A percentile compares a stretch with the other conserved stretches of the same genome.
Evolutionary conservation across 2,113 vertebrate species (phyloP).

Genomic region (Bos javanicus): DNA sequence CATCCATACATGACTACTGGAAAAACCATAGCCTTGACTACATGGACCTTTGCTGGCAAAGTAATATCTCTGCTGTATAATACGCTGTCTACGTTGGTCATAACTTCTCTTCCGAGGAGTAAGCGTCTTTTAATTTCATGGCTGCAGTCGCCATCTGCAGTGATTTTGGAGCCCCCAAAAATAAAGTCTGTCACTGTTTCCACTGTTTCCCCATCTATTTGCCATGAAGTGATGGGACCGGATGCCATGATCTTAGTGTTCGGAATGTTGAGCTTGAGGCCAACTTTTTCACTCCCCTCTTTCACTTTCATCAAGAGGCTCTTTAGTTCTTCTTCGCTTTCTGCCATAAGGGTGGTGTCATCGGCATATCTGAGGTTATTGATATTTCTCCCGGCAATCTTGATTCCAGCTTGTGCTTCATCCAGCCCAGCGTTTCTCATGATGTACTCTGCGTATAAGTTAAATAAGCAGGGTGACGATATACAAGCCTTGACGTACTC

Average conservation of each 20-base stretch:
- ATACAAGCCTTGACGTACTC: background rate
- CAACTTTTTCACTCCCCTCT: background rate
- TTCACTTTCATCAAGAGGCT: background rate
- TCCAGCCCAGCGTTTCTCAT: background rate
- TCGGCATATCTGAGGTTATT: background rate
- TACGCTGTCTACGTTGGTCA: background rate
- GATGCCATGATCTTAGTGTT: background rate
- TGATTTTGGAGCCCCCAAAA: background rate
- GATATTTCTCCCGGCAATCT: background rate
- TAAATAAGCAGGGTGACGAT: background rate
- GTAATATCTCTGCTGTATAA: background rate
- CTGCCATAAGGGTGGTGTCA: background rate
- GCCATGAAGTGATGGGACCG: background rate
- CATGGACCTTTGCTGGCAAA: background rate
- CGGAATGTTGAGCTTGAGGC: background rate
- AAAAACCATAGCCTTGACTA: background rate
- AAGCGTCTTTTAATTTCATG: background rate
- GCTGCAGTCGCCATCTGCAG: background rate
- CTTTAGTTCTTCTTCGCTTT: background rate
- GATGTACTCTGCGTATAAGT: background rate
- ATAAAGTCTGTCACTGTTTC: background rate
- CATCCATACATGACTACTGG: background rate
- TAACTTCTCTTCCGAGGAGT: background rate
- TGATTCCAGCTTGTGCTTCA: background rate
- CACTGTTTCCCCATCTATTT: background rate